phyloP scores from a whole-genome alignment of 2,888 invertebrate genomes.

The Brachypterus glaber region DNA sequence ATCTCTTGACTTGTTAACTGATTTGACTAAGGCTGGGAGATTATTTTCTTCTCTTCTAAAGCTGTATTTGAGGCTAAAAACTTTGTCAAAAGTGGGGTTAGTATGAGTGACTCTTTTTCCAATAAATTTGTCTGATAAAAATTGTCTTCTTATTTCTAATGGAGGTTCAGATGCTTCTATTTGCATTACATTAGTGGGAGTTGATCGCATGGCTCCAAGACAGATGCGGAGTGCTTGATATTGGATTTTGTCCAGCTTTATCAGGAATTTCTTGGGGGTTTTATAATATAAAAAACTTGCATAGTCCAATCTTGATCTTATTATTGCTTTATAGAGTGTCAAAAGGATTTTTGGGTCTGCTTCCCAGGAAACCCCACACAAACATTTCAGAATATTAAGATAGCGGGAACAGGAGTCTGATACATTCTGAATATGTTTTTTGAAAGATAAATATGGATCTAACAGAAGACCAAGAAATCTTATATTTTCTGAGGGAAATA shows the following conservation, averaged over 20 bases:
- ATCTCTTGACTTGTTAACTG: too few relatives aligned
- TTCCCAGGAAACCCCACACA: conserved; percentile 8
- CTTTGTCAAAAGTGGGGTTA: too few relatives aligned
- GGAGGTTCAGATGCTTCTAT: conserved; percentile 6
- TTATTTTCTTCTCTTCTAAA: too few relatives aligned
- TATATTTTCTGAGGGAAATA: conserved; percentile 5
- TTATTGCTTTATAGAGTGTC: conserved; percentile 7
- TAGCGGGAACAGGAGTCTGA: too few relatives aligned
- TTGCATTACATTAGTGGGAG: conserved; percentile 8
- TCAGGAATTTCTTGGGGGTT: background rate
- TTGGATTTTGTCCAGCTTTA: conserved; percentile 7
- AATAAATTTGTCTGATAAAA: conserved; percentile 5
- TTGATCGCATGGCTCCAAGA: conserved; percentile 7
- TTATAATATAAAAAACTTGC: background rate
- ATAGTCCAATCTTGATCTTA: conserved; percentile 12
- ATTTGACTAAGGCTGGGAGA: too few relatives aligned
- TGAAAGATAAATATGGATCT: too few relatives aligned
- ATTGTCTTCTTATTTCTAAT: conserved; percentile 6
- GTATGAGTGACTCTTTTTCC: too few relatives aligned
- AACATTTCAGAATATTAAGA: conserved; percentile 10
- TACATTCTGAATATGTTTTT: conserved; percentile 3
- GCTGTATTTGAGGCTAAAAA: too few relatives aligned
- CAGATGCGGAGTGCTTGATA: conserved; percentile 4
- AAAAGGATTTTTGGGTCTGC: conserved; percentile 8
- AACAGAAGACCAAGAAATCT: conserved; percentile 11